Base-by-base conservation (phyloP, 2,888 invertebrate genomes). In the Polydrusus pterygomalis region DNA sequence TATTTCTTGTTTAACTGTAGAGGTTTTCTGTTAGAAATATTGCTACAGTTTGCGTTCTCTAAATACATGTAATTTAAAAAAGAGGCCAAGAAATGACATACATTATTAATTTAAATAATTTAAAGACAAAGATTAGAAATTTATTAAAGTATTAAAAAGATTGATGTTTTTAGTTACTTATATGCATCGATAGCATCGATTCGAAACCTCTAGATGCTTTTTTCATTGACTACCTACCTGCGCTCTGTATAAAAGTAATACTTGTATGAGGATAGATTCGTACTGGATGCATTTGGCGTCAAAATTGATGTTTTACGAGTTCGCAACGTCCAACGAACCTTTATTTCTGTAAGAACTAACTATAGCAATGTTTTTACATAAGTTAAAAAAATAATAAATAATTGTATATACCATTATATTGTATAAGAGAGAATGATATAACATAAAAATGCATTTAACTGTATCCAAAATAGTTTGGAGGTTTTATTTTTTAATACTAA, bases 401-500 rank as follows among this genome's bases (percentile, higher is more conserved):
- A 68, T 49, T 72, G 72, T 72, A 72, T 56, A 72, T 72, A 72
- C 47, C 63, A 54, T 40, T 54, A 70, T 70, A 69, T 58, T 69
- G 68, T 38, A 62, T 67, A 65, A 72, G 58, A 47, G 72, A 72
- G 72, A 64, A 64, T 56, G 72, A 74, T 38, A 56, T 40, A 47
- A 58, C 30, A 60, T 43, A 17, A 64, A 75, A 71, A 58, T 70
- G 75, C 71, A 75, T 75, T 75, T 75, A 75, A 74, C 38, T 25
- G 63, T 49, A 67, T 70, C 54, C 51, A 65, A 71, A 70, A 56
- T 18, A 34, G 20, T 60, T 63, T 67, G 75, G 67, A 71, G 45
- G 45, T 76, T 79, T 78, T 74, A 77, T 72, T 70, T 70, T 78
- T 77, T 76, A 79, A 78, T 81, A 82, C 82, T 82, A 82, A 81